Conservation (phyloP, 1,140 invertebrate species). For the Galleria mellonella region DNA sequence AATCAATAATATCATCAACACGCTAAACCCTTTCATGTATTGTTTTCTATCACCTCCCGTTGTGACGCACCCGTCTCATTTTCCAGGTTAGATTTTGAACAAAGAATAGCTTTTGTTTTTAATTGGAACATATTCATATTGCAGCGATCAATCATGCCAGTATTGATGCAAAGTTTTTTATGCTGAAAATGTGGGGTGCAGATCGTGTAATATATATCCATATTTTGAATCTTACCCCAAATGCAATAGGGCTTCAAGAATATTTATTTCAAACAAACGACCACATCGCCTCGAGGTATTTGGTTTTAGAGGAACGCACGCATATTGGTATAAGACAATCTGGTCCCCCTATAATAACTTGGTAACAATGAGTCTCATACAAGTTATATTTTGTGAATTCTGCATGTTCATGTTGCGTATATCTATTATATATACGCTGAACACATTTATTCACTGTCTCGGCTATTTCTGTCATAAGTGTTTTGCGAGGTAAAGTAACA, state of each 20-base stretch:
- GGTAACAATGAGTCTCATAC: neutral
- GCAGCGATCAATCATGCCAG: constrained; percentile 1
- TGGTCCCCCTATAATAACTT: constrained; percentile 3
- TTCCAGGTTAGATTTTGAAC: constrained; percentile 1
- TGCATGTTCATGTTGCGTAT: neutral
- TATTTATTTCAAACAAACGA: neutral
- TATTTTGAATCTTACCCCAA: neutral
- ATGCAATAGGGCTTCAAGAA: neutral
- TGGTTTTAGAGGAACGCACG: constrained; percentile 1
- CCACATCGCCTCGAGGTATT: constrained; percentile 2
- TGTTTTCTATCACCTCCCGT: neutral
- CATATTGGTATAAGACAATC: constrained; percentile 4
- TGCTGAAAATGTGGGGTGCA: neutral
- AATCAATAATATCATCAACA: too few relatives aligned
- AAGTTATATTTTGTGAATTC: too few relatives aligned
- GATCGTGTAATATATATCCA: neutral
- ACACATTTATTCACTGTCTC: too few relatives aligned
- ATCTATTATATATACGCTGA: too few relatives aligned
- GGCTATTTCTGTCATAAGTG: neutral
- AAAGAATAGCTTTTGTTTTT: constrained; percentile 4
- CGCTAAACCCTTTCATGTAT: neutral
- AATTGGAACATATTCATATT: constrained; percentile 6
- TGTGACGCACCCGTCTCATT: neutral
- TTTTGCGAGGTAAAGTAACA: too few relatives aligned
- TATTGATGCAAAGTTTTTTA: neutral